Evolutionary conservation across 2,113 vertebrate genomes (phyloP).

Genomic region (Xiphophorus maculatus): DNA sequence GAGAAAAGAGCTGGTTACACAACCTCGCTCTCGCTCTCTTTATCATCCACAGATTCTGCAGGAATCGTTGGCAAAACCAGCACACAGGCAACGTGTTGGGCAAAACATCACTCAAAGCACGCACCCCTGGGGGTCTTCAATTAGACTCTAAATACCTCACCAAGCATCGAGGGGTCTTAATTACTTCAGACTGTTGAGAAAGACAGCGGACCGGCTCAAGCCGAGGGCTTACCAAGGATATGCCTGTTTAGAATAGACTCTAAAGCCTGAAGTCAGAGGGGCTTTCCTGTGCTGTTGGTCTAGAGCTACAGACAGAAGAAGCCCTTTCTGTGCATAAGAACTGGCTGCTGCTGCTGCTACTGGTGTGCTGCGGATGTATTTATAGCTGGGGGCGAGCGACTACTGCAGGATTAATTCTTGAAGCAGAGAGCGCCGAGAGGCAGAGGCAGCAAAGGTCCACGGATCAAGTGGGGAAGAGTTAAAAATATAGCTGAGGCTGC

Average conservation of each 20-base stretch:
- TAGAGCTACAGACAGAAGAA: conserved; percentile 46
- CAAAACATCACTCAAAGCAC: conserved; percentile 62
- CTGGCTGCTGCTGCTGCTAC: conserved; percentile 13
- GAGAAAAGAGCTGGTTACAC: conserved; percentile 44
- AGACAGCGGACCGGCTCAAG: conserved; percentile 40
- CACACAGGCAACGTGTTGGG: conserved; percentile 58
- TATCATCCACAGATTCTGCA: conserved; percentile 45
- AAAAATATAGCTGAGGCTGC: conserved; percentile 29
- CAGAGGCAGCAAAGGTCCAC: conserved; percentile 27
- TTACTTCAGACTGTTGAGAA: conserved; percentile 68
- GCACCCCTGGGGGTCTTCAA: conserved; percentile 63
- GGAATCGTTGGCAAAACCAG: conserved; percentile 62
- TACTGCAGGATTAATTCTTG: conserved; percentile 50
- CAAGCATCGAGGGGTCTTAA: conserved; percentile 67
- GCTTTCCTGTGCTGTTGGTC: conserved; percentile 36
- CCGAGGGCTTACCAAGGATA: conserved; percentile 41
- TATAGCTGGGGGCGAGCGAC: conserved; percentile 51
- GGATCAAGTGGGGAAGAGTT: conserved; percentile 44
- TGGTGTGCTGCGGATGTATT: conserved; percentile 46
- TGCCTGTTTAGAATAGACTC: conserved; percentile 61
- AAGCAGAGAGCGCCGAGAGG: conserved; percentile 31
- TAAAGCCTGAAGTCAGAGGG: conserved; percentile 50
- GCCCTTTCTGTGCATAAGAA: conserved; percentile 27
- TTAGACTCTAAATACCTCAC: conserved; percentile 71
- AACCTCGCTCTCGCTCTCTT: conserved; percentile 35